Percentiles rank a stretch among this genome's conserved stretches.
phyloP scores from a whole-genome alignment of 64 coral and sea anemone species.

The Pocillopora verrucosa region DNA sequence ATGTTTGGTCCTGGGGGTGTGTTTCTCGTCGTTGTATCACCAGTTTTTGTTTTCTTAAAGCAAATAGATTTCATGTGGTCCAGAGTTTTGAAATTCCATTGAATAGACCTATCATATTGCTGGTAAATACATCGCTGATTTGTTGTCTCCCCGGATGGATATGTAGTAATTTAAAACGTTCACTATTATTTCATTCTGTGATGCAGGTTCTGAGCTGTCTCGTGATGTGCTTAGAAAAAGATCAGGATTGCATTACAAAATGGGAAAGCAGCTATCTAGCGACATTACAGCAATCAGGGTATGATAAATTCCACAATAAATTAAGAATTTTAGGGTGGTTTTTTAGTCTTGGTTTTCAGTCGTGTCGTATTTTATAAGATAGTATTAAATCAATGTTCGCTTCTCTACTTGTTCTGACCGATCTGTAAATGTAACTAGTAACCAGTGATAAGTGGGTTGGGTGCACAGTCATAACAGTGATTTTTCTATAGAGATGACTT shows the following conservation, averaged over 20 bases:
- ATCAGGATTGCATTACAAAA: constrained; percentile 29
- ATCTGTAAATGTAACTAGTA: too few relatives aligned
- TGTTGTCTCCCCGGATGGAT: too few relatives aligned
- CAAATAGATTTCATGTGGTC: too few relatives aligned
- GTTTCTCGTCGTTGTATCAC: neutral
- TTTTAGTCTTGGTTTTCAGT: neutral
- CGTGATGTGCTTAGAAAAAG: constrained; percentile 47
- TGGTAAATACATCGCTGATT: too few relatives aligned
- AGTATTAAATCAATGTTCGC: too few relatives aligned
- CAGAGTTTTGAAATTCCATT: too few relatives aligned
- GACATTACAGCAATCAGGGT: constrained; percentile 52
- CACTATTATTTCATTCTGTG: neutral
- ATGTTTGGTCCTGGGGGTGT: neutral
- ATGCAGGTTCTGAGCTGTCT: constrained; percentile 56
- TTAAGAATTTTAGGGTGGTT: neutral
- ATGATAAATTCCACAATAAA: neutral
- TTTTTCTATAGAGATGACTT: too few relatives aligned
- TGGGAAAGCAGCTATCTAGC: constrained; percentile 41
- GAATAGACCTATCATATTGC: too few relatives aligned
- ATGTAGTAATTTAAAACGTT: neutral
- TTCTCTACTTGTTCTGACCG: too few relatives aligned
- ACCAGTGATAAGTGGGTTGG: too few relatives aligned
- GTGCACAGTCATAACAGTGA: too few relatives aligned
- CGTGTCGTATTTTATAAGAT: too few relatives aligned
- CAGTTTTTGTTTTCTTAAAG: neutral